Base-by-base conservation (phyloP, 2,797 vertebrate genomes). In the Darevskia mixta region DNA sequence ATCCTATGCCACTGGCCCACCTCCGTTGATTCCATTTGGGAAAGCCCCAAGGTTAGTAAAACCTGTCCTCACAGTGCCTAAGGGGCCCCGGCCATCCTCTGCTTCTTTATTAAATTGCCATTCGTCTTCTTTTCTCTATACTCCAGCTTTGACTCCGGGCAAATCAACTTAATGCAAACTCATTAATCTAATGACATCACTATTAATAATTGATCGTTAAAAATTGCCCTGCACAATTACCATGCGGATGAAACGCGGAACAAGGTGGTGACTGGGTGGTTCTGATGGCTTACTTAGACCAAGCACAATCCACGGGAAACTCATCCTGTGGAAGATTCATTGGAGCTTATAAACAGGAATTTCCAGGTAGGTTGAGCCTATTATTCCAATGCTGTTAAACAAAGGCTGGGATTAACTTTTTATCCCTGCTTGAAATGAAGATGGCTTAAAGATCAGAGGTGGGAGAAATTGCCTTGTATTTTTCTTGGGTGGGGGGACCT, bases 1-100 rank as follows among this genome's bases (percentile, higher is more conserved):
- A 55, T 55, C 49, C 49, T 55, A 55, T 55, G 13, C 49, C 49
- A 55, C 49, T 55, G 49, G 49, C 49, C 49, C 49, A 55, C 49
- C 49, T 55, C 89, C 83, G 79, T 20, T 83, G 83, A 93, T 93
- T 94, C 90, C 92, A 90, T 92, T 87, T 93, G 25, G 92, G 86
- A 95, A 92, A 80, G 87, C 83, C 91, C 88, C 91, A 93, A 90
- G 82, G 93, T 93, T 92, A 90, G 93, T 85, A 87, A 93, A 90
- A 92, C 85, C 85, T 90, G n/a, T 88, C 82, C 86, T 94, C 8
- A 2, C 88, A 32, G 1, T 45, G 41, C 4, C 27, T 13, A 41
- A 69, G 29, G 11, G 11, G 45, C 35, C 6, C 55, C 41, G 3
- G 4, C 18, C 81, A 38, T 9, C 69, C 78, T 91, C 75, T 82